phyloP scores from a whole-genome alignment of 2,888 invertebrate species.

The Cyclophora punctaria region DNA sequence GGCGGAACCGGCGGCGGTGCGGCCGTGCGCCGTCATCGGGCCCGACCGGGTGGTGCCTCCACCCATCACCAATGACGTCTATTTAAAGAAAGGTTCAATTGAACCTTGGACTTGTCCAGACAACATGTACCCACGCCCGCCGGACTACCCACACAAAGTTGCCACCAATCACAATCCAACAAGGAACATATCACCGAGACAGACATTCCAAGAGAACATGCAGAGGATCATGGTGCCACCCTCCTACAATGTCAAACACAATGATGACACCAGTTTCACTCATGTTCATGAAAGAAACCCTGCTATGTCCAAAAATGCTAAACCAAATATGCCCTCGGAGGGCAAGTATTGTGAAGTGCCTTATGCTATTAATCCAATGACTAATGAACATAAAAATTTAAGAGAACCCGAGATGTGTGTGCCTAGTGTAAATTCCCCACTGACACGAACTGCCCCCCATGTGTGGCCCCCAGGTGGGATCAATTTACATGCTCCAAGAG shows the following conservation, averaged over 20 bases:
- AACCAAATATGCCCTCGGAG: slow-evolving; percentile 47
- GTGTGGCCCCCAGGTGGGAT: slow-evolving; percentile 46
- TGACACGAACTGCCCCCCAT: slow-evolving; percentile 38
- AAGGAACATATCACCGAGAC: slow-evolving; percentile 70
- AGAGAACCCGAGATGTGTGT: slow-evolving; percentile 51
- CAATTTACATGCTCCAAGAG: slow-evolving; percentile 41
- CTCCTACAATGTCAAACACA: slow-evolving; percentile 45
- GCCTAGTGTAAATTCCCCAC: slow-evolving; percentile 41
- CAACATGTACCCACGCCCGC: slow-evolving; percentile 44
- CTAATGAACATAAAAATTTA: slow-evolving; percentile 55
- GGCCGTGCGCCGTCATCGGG: slow-evolving; percentile 71
- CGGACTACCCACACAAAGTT: slow-evolving; percentile 55
- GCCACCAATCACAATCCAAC: slow-evolving; percentile 46
- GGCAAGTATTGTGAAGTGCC: slow-evolving; percentile 70
- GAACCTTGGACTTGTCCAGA: slow-evolving; percentile 53
- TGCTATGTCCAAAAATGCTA: slow-evolving; percentile 41
- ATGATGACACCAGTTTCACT: slow-evolving; percentile 43
- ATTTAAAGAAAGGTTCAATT: slow-evolving; percentile 43
- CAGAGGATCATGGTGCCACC: slow-evolving; percentile 66
- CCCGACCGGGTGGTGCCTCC: slow-evolving; percentile 62
- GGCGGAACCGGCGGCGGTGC: slow-evolving; percentile 49
- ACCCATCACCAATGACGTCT: slow-evolving; percentile 37
- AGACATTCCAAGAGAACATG: slow-evolving; percentile 74
- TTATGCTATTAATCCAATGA: slow-evolving; percentile 54
- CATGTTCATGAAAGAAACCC: slow-evolving; percentile 34